Conservation (phyloP, 2,888 invertebrate genomes). For the Molanna angustata region DNA sequence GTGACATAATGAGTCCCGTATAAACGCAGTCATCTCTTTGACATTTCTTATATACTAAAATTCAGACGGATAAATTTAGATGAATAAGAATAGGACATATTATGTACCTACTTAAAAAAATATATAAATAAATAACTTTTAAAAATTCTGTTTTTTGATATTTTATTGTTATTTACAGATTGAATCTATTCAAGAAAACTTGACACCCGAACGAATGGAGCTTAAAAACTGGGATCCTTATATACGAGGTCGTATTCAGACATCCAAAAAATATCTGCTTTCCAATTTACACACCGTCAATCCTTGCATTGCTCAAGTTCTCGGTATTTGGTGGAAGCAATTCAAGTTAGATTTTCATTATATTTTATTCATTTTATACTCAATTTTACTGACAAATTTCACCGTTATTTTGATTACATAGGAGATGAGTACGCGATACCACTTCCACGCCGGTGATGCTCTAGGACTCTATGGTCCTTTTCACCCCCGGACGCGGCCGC, state of each 20-base stretch:
- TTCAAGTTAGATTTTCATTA: constrained; percentile 58
- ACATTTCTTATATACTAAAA: no score
- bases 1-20: no score
- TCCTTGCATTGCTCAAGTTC: constrained; percentile 74
- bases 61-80: no score
- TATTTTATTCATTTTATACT: constrained; percentile 6
- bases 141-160: background rate
- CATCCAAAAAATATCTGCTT: constrained; percentile 42
- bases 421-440: no score
- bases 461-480: no score
- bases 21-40: no score
- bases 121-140: background rate
- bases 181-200: constrained; percentile 51
- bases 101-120: no score
- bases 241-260: constrained; percentile 58
- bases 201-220: constrained; percentile 57
- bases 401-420: no score
- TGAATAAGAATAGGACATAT: no score
- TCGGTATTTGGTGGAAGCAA: constrained; percentile 77
- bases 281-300: constrained; percentile 73
- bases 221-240: constrained; percentile 61
- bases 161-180: constrained; percentile 38
- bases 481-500: no score
- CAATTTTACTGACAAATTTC: no score
- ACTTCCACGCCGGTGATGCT: no score